Percentiles rank a stretch among this genome's conserved stretches.
Conservation (phyloP, 1,140 invertebrate species). For the Drosophila kepulauana region DNA sequence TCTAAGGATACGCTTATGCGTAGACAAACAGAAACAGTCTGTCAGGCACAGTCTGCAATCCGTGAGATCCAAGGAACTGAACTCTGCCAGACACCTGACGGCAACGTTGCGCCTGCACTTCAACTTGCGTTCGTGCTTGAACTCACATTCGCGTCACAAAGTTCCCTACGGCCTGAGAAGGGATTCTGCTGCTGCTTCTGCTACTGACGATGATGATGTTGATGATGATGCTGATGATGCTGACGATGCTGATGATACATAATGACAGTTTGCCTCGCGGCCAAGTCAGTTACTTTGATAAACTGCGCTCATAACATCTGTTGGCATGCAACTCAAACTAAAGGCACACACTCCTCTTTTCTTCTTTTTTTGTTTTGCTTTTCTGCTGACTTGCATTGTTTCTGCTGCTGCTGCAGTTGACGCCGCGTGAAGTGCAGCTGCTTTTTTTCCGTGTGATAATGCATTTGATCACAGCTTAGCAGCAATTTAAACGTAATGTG, state of each 20-base stretch:
- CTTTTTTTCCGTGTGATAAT: not conserved
- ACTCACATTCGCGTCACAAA: not conserved
- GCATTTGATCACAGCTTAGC: conserved; percentile 1
- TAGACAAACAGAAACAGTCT: conserved; percentile 2
- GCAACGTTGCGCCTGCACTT: not conserved
- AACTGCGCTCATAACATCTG: conserved; percentile 57
- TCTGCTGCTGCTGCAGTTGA: conserved; percentile 1
- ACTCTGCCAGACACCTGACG: conserved; percentile 3
- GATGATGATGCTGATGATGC: conserved; percentile 16
- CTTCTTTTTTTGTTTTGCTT: not conserved
- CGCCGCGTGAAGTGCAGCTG: conserved; percentile 2
- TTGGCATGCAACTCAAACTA: conserved; percentile 16
- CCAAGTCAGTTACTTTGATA: conserved; percentile 64
- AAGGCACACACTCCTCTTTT: not conserved
- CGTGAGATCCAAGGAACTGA: conserved; percentile 6
- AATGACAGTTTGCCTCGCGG: conserved; percentile 60
- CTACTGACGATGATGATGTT: conserved; percentile 14
- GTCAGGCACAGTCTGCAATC: not conserved
- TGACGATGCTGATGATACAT: conserved; percentile 58
- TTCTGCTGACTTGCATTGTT: conserved; percentile 37
- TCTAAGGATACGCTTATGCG: conserved; percentile 10
- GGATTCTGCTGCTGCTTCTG: not conserved
- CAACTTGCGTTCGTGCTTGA: not conserved
- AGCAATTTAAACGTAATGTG: not conserved
- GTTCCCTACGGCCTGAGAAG: not conserved